Evolutionary conservation across 2,113 vertebrate genomes (phyloP).

Genomic region (Sula dactylatra): DNA sequence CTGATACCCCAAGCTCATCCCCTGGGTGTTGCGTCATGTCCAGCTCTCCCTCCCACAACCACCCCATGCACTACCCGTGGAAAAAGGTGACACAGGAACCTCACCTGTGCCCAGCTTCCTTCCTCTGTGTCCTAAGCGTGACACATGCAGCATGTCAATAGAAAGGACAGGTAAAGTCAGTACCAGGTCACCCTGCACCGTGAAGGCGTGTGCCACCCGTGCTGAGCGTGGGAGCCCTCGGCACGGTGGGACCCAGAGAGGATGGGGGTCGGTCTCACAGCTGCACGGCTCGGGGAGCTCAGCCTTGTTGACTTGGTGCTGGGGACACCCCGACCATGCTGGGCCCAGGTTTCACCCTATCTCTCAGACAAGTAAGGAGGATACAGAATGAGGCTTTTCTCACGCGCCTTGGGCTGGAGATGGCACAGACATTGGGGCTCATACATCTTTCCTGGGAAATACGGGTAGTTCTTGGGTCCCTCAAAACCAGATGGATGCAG

Average conservation of each 20-base stretch:
- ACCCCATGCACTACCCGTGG: accelerated
- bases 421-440: not conserved
- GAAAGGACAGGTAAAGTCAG: conserved; percentile 70
- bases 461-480: not conserved
- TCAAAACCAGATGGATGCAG: not conserved
- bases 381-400: not conserved
- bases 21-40: accelerated
- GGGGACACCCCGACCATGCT: accelerated
- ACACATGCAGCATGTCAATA: conserved; percentile 78
- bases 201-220: accelerated
- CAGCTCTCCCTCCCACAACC: not conserved
- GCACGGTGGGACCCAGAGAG: accelerated
- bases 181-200: not conserved
- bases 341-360: not conserved
- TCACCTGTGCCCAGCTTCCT: conserved; percentile 99
- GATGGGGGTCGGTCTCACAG: accelerated
- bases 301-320: not conserved
- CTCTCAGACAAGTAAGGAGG: not conserved
- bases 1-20: not conserved
- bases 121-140: conserved; percentile 91
- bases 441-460: not conserved
- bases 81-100: not conserved
- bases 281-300: not conserved
- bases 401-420: not conserved
- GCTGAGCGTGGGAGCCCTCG: not conserved